Percentiles rank a stretch among this genome's conserved stretches.
phyloP scores from a whole-genome alignment of 2,113 vertebrate genomes.

The Empidonax traillii region DNA sequence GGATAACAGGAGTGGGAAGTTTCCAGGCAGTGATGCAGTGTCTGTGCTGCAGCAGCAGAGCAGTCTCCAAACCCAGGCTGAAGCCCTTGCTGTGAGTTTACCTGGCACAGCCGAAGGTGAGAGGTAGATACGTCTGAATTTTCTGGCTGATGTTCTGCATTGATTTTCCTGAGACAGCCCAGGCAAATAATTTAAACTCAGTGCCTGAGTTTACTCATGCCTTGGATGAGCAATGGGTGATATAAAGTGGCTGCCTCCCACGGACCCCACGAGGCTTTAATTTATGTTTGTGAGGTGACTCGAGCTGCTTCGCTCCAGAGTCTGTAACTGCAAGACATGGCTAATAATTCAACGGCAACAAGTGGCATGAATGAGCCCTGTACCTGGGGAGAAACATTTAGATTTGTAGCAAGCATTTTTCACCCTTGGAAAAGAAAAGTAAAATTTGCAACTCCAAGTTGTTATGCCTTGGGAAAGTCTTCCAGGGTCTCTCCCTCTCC shows the following conservation, averaged over 20 bases:
- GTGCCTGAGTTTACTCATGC: conserved; percentile 22
- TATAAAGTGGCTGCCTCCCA: conserved; percentile 20
- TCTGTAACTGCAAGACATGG: background rate
- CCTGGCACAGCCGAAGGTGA: background rate
- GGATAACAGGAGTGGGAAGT: background rate
- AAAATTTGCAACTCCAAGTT: background rate
- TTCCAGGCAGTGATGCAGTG: background rate
- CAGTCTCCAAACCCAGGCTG: background rate
- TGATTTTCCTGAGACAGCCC: background rate
- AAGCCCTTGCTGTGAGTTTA: background rate
- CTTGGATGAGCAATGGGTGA: conserved; percentile 30
- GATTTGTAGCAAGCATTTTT: background rate
- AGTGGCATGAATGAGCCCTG: background rate
- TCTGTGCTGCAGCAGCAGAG: background rate
- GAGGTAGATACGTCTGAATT: background rate
- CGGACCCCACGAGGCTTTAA: conserved; percentile 2
- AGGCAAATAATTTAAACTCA: background rate
- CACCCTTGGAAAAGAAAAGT: background rate
- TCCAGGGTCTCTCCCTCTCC: background rate
- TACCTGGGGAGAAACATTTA: background rate
- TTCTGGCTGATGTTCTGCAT: background rate
- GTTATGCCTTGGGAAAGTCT: background rate
- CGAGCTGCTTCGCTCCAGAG: background rate
- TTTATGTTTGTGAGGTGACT: background rate
- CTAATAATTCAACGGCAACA: conserved; percentile 37